phyloP scores from a whole-genome alignment of 2,113 vertebrate genomes.

The Vombatus ursinus region DNA sequence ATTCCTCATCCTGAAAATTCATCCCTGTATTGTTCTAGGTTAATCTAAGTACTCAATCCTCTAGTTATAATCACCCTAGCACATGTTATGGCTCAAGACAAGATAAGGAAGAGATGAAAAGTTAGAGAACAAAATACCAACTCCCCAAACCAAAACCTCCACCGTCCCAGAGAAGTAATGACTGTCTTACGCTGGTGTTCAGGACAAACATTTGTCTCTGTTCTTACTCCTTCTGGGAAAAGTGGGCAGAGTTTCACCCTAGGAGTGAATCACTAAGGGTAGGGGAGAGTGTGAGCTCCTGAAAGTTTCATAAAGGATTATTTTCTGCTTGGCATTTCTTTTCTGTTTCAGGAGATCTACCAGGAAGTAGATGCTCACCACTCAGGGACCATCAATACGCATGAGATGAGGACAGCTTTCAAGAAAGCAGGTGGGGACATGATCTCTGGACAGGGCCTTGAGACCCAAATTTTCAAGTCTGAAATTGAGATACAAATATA shows the following conservation, averaged over 20 bases:
- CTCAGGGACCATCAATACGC: constrained; percentile 83
- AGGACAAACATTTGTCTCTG: neutral
- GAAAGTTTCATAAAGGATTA: accelerated
- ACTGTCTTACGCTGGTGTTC: neutral
- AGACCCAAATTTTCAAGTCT: neutral
- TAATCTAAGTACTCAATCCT: neutral
- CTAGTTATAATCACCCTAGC: neutral
- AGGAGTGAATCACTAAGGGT: neutral
- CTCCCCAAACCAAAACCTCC: neutral
- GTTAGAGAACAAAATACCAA: accelerated
- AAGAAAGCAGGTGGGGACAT: constrained; percentile 81
- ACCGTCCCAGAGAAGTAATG: neutral
- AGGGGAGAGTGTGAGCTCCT: neutral
- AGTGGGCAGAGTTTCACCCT: neutral
- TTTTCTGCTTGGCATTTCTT: constrained; percentile 8
- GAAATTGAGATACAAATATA: neutral
- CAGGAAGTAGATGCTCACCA: constrained; percentile 81
- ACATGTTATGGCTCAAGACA: neutral
- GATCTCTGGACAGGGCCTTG: neutral
- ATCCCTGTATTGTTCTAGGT: neutral
- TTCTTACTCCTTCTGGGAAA: neutral
- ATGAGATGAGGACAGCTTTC: constrained; percentile 85
- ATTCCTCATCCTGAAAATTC: neutral
- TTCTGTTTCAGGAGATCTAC: constrained; percentile 82
- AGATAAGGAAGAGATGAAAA: neutral